A percentile compares a stretch with the other conserved stretches of the same genome.
Evolutionary conservation across 2,888 invertebrate species (phyloP).

Genomic region (Drosophila peninsularis): DNA sequence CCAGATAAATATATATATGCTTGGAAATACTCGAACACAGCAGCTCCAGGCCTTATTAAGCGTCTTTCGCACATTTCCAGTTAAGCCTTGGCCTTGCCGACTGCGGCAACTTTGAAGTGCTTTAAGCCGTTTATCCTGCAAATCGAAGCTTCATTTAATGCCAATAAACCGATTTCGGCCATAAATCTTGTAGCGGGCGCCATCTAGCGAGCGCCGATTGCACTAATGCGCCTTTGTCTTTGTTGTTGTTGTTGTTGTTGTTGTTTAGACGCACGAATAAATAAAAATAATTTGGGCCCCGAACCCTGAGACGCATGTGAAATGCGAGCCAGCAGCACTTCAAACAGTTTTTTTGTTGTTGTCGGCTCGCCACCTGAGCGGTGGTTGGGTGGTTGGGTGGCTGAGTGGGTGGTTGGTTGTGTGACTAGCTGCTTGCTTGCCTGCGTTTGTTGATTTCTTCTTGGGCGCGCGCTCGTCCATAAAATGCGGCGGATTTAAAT

Average conservation of each 20-base stretch:
- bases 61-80: not conserved
- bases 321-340: constrained; percentile 45
- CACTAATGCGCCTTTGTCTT: constrained; percentile 12
- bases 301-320: not conserved
- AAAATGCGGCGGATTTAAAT: constrained; percentile 69
- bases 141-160: constrained; percentile 3
- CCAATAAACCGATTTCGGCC: constrained; percentile 17
- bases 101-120: constrained; percentile 2
- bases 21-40: too few species aligned
- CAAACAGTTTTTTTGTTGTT: constrained; percentile 69
- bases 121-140: not conserved
- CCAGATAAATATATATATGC: not conserved
- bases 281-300: constrained; percentile 74
- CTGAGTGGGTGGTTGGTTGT: not conserved
- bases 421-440: constrained; percentile 15
- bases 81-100: not conserved
- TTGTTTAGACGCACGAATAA: constrained; percentile 78
- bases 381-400: constrained; percentile 12
- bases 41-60: not conserved
- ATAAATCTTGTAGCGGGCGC: constrained; percentile 57
- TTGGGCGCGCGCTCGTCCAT: constrained; percentile 52
- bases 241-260: not conserved
- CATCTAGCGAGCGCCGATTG: constrained; percentile 63
- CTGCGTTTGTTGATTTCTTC: constrained; percentile 35
- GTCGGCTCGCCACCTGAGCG: constrained; percentile 48